Evolutionary conservation across 2,888 invertebrate species (phyloP).

Genomic region (Tolmerus cingulatus): DNA sequence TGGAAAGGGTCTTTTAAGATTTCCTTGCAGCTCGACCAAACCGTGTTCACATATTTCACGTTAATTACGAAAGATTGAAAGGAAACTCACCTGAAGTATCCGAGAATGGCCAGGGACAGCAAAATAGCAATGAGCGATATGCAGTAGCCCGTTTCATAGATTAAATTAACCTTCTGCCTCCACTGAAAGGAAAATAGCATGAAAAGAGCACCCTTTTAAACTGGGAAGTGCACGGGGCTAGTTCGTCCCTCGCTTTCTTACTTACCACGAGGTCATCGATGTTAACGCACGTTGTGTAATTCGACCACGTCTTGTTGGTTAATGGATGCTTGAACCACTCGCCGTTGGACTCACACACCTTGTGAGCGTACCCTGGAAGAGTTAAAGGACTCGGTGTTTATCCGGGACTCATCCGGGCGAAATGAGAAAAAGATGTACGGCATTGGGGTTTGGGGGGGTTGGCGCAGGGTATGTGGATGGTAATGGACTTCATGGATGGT

Average conservation of each 20-base stretch:
- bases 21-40: background rate
- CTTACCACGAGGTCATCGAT: constrained; percentile 73
- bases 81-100: constrained; percentile 85
- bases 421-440: background rate
- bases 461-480: background rate
- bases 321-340: constrained; percentile 84
- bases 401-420: background rate
- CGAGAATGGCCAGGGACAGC: constrained; percentile 81
- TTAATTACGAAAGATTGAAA: background rate
- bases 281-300: constrained; percentile 89
- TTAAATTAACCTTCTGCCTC: constrained; percentile 74
- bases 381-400: background rate
- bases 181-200: constrained; percentile 65
- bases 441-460: background rate
- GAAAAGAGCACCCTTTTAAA: background rate
- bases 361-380: constrained; percentile 77
- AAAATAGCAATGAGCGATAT: constrained; percentile 85
- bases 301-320: constrained; percentile 83
- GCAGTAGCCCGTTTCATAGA: constrained; percentile 87
- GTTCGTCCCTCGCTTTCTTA: constrained; percentile 43
- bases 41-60: background rate
- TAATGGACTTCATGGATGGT: background rate
- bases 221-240: background rate
- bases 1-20: background rate
- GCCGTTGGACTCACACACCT: constrained; percentile 80